These are phyloP conservation scores for Paramormyrops kingsleyae DNA, from an alignment of 2,113 vertebrate species.

Conservation along the genomic window DNA sequence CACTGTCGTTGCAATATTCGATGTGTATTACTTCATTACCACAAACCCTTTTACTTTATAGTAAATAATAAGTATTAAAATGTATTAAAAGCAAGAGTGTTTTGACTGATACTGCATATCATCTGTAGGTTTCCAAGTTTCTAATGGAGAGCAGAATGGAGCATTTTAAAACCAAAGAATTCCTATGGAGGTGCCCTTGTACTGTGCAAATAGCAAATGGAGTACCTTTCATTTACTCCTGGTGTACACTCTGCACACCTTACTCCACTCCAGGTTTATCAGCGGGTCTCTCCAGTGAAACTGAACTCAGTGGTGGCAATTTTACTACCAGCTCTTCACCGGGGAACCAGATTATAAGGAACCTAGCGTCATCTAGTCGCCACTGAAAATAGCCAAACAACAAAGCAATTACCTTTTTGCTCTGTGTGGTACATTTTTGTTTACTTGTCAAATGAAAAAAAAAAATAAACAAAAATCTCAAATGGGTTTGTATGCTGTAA, in stretches of 20 bases:
- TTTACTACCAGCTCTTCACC: neutral
- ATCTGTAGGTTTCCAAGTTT: neutral
- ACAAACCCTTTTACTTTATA: neutral
- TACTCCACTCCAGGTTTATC: neutral
- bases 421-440: neutral
- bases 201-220: neutral
- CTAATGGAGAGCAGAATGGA: neutral
- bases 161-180: neutral
- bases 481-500: neutral
- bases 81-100: neutral
- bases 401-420: neutral
- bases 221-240: neutral
- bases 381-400: neutral
- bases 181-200: neutral
- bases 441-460: neutral
- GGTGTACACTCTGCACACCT: neutral
- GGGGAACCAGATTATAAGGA: neutral
- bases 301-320: neutral
- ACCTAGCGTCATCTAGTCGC: neutral
- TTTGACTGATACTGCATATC: neutral
- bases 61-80: neutral
- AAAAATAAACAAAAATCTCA: neutral
- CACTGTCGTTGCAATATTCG: neutral
- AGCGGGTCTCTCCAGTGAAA: neutral
- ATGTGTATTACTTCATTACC: neutral